Percentiles rank a stretch among this genome's conserved stretches.
Conservation (phyloP, 2,888 invertebrate species). For the Euplexia lucipara region DNA sequence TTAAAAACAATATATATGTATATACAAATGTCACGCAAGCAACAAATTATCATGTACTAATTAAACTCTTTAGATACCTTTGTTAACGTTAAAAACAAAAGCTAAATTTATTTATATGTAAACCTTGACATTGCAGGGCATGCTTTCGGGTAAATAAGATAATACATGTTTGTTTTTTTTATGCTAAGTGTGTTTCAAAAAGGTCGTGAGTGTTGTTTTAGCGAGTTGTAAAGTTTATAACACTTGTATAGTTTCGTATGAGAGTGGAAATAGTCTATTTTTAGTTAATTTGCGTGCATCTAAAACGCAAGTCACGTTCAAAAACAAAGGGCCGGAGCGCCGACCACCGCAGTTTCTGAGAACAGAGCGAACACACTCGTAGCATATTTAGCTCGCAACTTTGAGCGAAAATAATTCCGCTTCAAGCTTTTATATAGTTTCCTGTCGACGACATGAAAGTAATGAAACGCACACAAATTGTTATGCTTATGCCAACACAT, state of each 20-base stretch:
- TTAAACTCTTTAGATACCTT: slow-evolving; percentile 57
- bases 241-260: slow-evolving; percentile 64
- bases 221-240: slow-evolving; percentile 56
- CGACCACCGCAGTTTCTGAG: slow-evolving; percentile 85
- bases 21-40: slow-evolving; percentile 26
- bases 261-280: slow-evolving; percentile 78
- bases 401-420: slow-evolving; percentile 67
- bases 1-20: slow-evolving; percentile 9
- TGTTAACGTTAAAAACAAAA: slow-evolving; percentile 37
- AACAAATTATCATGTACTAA: slow-evolving; percentile 43
- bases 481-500: slow-evolving; percentile 46
- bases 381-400: slow-evolving; percentile 77
- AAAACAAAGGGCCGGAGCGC: slow-evolving; percentile 81
- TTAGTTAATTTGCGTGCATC: slow-evolving; percentile 86
- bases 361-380: slow-evolving; percentile 80
- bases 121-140: slow-evolving; percentile 56
- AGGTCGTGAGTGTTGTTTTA: slow-evolving; percentile 46
- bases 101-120: slow-evolving; percentile 33
- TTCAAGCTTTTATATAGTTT: slow-evolving; percentile 66
- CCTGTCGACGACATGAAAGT: slow-evolving; percentile 60
- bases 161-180: slow-evolving; percentile 41
- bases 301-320: slow-evolving; percentile 86
- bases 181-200: slow-evolving; percentile 28
- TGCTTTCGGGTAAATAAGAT: slow-evolving; percentile 48
- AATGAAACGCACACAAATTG: slow-evolving; percentile 49